phyloP scores from a whole-genome alignment of 2,113 vertebrate species.

The Xenopus laevis region DNA sequence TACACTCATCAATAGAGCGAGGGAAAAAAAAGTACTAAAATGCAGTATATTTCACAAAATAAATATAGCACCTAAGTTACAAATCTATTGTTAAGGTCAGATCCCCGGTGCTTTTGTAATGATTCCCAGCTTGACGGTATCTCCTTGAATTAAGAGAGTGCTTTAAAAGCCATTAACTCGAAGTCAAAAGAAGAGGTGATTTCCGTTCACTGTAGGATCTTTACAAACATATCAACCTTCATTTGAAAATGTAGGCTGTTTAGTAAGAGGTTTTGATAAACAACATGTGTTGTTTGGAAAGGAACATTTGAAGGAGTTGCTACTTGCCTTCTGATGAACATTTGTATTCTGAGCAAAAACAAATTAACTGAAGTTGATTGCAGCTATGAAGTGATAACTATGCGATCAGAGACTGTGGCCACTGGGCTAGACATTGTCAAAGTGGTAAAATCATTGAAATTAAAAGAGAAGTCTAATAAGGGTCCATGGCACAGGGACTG shows the following conservation, averaged over 20 bases:
- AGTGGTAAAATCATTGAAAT: too few relatives aligned
- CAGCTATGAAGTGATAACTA: too few relatives aligned
- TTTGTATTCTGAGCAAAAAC: too few relatives aligned
- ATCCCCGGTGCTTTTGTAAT: constrained; percentile 36
- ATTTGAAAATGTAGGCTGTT: constrained; percentile 29
- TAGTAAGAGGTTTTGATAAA: constrained; percentile 1
- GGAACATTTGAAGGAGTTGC: too few relatives aligned
- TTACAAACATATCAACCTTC: constrained; percentile 33
- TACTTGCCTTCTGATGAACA: too few relatives aligned
- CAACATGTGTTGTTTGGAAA: constrained; percentile 3
- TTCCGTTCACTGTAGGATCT: constrained; percentile 25
- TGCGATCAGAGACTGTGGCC: too few relatives aligned
- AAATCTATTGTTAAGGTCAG: constrained; percentile 39
- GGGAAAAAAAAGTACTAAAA: background rate
- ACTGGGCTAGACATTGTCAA: too few relatives aligned
- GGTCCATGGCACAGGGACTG: too few relatives aligned
- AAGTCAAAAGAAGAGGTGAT: constrained; percentile 28
- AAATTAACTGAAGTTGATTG: too few relatives aligned
- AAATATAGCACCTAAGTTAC: constrained; percentile 23
- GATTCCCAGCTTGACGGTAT: constrained; percentile 42
- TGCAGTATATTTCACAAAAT: constrained; percentile 9
- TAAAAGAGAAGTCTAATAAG: too few relatives aligned
- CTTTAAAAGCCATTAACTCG: constrained; percentile 44
- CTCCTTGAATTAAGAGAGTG: constrained; percentile 32
- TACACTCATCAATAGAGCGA: background rate